phyloP scores from a whole-genome alignment of 2,113 vertebrate genomes.

The Shinisaurus crocodilurus region DNA sequence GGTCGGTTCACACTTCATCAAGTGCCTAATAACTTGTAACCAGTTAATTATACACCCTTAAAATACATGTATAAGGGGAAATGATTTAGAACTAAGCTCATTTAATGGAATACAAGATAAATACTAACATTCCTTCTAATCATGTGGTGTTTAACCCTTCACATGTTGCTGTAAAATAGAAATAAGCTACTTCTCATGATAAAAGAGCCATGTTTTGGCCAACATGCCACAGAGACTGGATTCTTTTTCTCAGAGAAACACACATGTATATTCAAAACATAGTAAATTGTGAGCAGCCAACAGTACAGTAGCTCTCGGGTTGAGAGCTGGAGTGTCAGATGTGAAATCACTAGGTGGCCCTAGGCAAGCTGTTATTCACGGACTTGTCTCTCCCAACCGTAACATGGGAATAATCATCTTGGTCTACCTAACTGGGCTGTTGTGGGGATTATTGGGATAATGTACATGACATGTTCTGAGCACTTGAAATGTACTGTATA shows the following conservation, averaged over 20 bases:
- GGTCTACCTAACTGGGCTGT: neutral
- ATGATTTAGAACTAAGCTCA: conserved; percentile 65
- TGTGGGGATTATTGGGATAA: neutral
- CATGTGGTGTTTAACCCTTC: conserved; percentile 50
- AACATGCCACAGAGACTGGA: neutral
- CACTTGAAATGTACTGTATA: neutral
- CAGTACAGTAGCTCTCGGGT: neutral
- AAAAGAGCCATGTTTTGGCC: neutral
- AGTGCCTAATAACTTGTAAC: conserved; percentile 74
- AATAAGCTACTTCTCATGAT: neutral
- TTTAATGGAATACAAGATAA: conserved; percentile 25
- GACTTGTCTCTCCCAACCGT: neutral
- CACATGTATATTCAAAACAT: neutral
- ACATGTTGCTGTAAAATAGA: conserved; percentile 14
- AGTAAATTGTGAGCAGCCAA: no score
- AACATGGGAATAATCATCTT: neutral
- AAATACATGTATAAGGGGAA: conserved; percentile 66
- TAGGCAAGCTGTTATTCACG: neutral
- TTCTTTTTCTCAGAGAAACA: no score
- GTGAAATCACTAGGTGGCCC: neutral
- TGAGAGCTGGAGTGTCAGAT: neutral
- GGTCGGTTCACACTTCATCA: conserved; percentile 74
- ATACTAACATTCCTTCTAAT: conserved; percentile 23
- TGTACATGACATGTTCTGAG: neutral
- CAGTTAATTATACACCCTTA: conserved; percentile 76